These are phyloP conservation scores for Parauchenoglanis punctatus DNA, from an alignment of 2,797 vertebrate species.

Conservation along the genomic window DNA sequence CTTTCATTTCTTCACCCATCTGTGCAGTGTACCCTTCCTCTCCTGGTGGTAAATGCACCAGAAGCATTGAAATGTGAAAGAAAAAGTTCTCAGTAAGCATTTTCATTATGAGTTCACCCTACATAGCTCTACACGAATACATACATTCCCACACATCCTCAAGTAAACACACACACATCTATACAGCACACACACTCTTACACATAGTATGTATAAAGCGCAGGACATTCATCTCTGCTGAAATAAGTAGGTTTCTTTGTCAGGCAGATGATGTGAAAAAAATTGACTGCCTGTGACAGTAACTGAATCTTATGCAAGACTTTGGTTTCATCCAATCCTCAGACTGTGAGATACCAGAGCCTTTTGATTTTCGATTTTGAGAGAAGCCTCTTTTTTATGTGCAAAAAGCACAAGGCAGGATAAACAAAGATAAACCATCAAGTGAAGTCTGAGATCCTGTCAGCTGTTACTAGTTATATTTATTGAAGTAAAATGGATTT, in stretches of 20 bases:
- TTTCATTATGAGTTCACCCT: neutral
- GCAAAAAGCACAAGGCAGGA: neutral
- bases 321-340: neutral
- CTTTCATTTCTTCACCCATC: neutral
- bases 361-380: conserved; percentile 5
- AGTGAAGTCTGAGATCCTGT: neutral
- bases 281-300: conserved; percentile 4
- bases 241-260: neutral
- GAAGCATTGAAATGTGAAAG: neutral
- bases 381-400: conserved; percentile 7
- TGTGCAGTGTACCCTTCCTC: neutral
- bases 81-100: neutral
- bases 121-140: neutral
- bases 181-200: neutral
- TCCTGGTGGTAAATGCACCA: conserved; percentile 1
- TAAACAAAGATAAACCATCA: neutral
- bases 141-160: neutral
- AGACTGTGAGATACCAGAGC: neutral
- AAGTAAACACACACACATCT: neutral
- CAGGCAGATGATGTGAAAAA: neutral
- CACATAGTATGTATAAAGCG: neutral
- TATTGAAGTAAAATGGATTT: neutral
- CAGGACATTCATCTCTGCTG: neutral
- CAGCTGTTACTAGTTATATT: conserved; percentile 1
- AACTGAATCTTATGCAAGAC: neutral